phyloP scores from a whole-genome alignment of 2,888 invertebrate species.

The Lucinisca nassula region DNA sequence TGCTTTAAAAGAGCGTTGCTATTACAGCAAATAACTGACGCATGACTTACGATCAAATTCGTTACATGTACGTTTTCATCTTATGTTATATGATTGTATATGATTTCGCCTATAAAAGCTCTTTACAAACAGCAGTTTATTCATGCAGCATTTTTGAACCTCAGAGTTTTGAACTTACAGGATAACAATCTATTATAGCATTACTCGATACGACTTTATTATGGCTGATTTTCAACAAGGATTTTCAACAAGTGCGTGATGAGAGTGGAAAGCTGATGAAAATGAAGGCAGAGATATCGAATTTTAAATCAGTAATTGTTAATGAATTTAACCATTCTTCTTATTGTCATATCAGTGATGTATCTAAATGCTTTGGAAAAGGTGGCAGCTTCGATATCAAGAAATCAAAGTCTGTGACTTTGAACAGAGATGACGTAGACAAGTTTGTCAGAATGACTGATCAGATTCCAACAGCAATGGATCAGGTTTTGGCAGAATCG shows the following conservation, averaged over 20 bases:
- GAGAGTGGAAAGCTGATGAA: background rate
- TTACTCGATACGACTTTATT: too few species aligned
- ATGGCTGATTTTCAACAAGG: background rate
- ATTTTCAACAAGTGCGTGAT: background rate
- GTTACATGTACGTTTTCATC: too few species aligned
- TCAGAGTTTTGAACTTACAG: too few species aligned
- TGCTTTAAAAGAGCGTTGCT: too few species aligned
- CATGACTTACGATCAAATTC: too few species aligned
- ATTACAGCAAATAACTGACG: too few species aligned
- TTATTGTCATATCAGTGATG: background rate
- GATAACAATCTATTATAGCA: too few species aligned
- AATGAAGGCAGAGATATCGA: background rate
- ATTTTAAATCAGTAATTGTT: background rate
- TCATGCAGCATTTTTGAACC: too few species aligned
- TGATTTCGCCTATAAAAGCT: too few species aligned
- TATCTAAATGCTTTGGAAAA: background rate
- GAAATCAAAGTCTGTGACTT: background rate
- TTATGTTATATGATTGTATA: too few species aligned
- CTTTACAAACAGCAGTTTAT: too few species aligned
- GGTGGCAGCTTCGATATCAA: background rate
- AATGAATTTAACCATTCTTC: background rate
- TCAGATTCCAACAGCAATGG: background rate
- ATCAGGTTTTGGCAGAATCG: background rate
- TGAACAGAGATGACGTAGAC: background rate
- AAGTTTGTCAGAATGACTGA: background rate